Evolutionary conservation across 2,888 invertebrate genomes (phyloP), one percentile per base, ranked within the genome.

Genomic region (Ormyrus nitidulus): DNA sequence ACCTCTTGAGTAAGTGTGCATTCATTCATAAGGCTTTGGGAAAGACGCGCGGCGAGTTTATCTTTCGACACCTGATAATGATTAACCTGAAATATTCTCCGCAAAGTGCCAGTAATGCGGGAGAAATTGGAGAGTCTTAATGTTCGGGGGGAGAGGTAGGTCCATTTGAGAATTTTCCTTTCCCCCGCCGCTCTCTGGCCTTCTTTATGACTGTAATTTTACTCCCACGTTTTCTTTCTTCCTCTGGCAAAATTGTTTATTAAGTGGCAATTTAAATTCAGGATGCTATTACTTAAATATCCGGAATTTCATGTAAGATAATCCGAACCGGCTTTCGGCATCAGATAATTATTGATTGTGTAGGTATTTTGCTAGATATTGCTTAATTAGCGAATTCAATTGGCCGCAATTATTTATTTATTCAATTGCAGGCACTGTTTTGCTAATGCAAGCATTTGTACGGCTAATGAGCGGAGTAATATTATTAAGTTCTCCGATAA

Each of bases 11-110:
- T 34, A 34, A 34, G 34, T 34, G 73, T 58, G 19, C 65, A 51
- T 77, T 71, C 65, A 65, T 71, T 77, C 70, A 65, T 73, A 79
- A 74, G 79, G 79, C 64, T 79, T 79, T 68, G 51, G 11, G 49
- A 48, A 48, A 49, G 54, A 62, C 44, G 9, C 46, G 11, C 13
- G 64, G 68, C 34, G 61, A 80, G 75, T 71, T 80, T 71, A 76
- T 79, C 70, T 76, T 80, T 80, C 75, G 75, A 76, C 66, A 76
- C 75, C 75, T 76, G 75, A 71, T 80, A 76, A 80, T 76, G 79
- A 76, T 71, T 80, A 49, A 66, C n/a, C 71, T 80, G 71, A 71
- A 80, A 61, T 66, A 80, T 80, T 76, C 71, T 54, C 49, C 6
- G 58, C 11, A 75, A 79, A 75, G 64, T 75, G 61, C 34, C 54